phyloP scores from a whole-genome alignment of 1,140 invertebrate species.

The Drosophila ironensis region DNA sequence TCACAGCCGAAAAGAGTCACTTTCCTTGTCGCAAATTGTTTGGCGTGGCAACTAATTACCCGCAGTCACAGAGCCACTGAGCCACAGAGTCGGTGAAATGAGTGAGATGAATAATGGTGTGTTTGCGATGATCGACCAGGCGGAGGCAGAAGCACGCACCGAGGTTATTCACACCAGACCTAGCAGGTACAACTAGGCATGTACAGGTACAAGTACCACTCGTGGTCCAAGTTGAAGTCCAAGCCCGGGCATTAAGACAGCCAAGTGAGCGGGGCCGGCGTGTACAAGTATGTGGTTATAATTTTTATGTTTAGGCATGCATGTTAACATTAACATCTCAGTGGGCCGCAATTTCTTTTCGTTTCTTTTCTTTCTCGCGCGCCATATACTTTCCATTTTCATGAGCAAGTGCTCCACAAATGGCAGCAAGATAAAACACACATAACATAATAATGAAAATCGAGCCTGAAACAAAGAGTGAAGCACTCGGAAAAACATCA shows the following conservation, averaged over 20 bases:
- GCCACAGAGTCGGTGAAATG: conserved; percentile 14
- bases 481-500: conserved; percentile 15
- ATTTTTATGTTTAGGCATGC: conserved; percentile 76
- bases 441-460: conserved; percentile 50
- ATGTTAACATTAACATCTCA: conserved; percentile 60
- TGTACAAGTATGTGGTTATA: conserved; percentile 38
- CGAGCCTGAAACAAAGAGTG: conserved; percentile 21
- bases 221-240: conserved; percentile 9
- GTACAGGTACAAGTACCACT: not conserved
- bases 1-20: conserved; percentile 43
- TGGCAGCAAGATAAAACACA: conserved; percentile 43
- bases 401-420: conserved; percentile 62
- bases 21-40: conserved; percentile 69
- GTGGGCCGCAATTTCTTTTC: conserved; percentile 62
- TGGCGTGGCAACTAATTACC: conserved; percentile 65
- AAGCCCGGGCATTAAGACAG: not conserved
- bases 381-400: conserved; percentile 73
- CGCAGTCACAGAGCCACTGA: no score
- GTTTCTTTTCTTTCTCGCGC: conserved; percentile 55
- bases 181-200: conserved; percentile 2
- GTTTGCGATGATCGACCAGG: conserved; percentile 22
- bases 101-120: conserved; percentile 17
- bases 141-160: conserved; percentile 34
- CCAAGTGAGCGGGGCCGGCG: not conserved
- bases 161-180: conserved; percentile 39